A percentile compares a stretch with the other conserved stretches of the same genome.
phyloP scores from a whole-genome alignment of 2,888 invertebrate species.

The Noctua pronuba region DNA sequence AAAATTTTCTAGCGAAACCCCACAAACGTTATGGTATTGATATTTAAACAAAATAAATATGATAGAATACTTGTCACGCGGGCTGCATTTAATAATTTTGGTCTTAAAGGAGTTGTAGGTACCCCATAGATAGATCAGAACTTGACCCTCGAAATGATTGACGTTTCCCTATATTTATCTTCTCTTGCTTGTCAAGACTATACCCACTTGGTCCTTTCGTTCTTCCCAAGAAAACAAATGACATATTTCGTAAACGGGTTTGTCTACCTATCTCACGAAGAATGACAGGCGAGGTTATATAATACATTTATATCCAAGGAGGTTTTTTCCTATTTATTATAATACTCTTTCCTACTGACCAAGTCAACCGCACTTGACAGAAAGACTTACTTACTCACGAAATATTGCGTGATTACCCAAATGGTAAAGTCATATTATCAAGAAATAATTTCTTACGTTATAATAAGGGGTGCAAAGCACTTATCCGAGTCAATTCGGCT shows the following conservation, averaged over 20 bases:
- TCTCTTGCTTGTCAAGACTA: conserved; percentile 11
- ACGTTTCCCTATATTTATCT: neutral
- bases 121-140: too few relatives aligned
- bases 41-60: neutral
- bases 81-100: neutral
- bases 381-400: conserved; percentile 46
- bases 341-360: conserved; percentile 12
- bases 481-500: too few relatives aligned
- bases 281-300: conserved; percentile 23
- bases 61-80: neutral
- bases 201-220: neutral
- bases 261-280: conserved; percentile 35
- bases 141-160: neutral
- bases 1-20: neutral
- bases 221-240: neutral
- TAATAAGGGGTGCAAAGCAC: conserved; percentile 10
- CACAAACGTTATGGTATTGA: neutral
- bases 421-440: conserved; percentile 55
- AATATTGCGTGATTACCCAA: conserved; percentile 59
- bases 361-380: conserved; percentile 50
- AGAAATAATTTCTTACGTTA: conserved; percentile 4
- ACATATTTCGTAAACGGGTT: conserved; percentile 24
- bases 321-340: conserved; percentile 23
- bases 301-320: conserved; percentile 17
- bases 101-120: neutral